Percentiles rank a stretch among this genome's conserved stretches.
phyloP scores from a whole-genome alignment of 2,888 invertebrate genomes.

The Busseola fusca region DNA sequence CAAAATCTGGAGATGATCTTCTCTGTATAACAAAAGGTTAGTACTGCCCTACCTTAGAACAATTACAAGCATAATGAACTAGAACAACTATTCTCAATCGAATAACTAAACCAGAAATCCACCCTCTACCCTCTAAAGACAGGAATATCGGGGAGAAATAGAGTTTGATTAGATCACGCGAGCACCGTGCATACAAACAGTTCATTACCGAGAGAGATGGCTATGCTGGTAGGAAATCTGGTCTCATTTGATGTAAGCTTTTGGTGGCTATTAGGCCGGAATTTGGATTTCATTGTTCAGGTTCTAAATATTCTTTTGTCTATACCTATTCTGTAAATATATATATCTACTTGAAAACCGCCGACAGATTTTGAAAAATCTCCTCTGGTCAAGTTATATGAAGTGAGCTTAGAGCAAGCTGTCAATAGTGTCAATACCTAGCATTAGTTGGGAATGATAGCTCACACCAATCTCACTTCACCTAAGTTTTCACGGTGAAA shows the following conservation, averaged over 20 bases:
- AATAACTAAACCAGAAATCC: background rate
- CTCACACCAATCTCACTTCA: too few relatives aligned
- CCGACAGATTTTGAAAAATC: background rate
- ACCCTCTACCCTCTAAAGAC: background rate
- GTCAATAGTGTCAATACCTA: too few relatives aligned
- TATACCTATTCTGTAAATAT: background rate
- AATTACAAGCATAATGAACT: background rate
- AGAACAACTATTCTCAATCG: background rate
- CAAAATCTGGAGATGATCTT: too few relatives aligned
- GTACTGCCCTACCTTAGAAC: background rate
- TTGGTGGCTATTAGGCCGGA: background rate
- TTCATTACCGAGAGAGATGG: slow-evolving; percentile 31
- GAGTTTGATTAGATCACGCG: slow-evolving; percentile 33
- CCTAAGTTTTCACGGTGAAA: too few relatives aligned
- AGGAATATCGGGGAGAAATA: slow-evolving; percentile 25
- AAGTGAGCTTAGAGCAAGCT: background rate
- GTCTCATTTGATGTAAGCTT: slow-evolving; percentile 11
- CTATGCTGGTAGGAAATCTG: background rate
- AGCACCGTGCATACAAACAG: slow-evolving; percentile 41
- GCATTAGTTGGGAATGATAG: too few relatives aligned
- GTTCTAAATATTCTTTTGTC: background rate
- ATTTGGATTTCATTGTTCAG: background rate
- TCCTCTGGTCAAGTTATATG: too few relatives aligned
- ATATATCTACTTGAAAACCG: too few relatives aligned
- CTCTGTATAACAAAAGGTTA: background rate